These are phyloP conservation scores for Apostichopus californicus DNA, from an alignment of 35 echinoderm and acorn worm genomes.

Conservation along the genomic window DNA sequence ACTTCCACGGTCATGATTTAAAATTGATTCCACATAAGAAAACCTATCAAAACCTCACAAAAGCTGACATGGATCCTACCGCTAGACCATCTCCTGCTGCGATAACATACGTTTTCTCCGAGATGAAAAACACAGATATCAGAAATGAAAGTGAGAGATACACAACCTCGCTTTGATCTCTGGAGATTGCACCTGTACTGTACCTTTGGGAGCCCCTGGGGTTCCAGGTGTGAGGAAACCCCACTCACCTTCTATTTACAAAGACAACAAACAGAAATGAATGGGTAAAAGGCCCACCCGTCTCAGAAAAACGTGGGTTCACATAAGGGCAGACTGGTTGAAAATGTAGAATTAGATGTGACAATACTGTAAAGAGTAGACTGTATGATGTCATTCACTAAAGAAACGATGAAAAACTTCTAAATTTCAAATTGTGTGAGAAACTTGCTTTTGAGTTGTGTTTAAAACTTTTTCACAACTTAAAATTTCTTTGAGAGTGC, in stretches of 20 bases:
- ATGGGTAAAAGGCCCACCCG: neutral
- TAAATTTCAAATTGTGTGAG: too few species aligned
- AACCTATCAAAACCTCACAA: neutral
- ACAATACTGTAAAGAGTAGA: too few species aligned
- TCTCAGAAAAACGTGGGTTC: constrained; percentile 6
- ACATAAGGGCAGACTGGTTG: neutral
- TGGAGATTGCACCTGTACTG: neutral
- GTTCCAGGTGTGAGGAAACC: constrained; percentile 8
- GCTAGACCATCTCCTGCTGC: constrained; percentile 19
- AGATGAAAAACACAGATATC: constrained; percentile 6
- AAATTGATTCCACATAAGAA: too few species aligned
- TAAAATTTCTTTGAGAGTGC: too few species aligned
- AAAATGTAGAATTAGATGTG: too few species aligned
- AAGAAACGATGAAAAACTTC: too few species aligned
- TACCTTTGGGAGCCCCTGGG: neutral
- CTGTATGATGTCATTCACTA: too few species aligned
- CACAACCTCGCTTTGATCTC: constrained; percentile 11
- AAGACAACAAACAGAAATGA: constrained; percentile 29
- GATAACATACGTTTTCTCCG: constrained; percentile 6
- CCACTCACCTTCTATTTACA: constrained; percentile 38
- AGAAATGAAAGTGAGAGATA: neutral
- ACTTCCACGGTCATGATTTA: too few species aligned
- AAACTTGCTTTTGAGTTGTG: too few species aligned
- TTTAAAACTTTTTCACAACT: too few species aligned
- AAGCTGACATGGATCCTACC: neutral